A percentile compares a stretch with the other conserved stretches of the same genome.
These are phyloP conservation scores for Papilio polyxenes DNA, from an alignment of 1,140 invertebrate species.

Conservation along the genomic window DNA sequence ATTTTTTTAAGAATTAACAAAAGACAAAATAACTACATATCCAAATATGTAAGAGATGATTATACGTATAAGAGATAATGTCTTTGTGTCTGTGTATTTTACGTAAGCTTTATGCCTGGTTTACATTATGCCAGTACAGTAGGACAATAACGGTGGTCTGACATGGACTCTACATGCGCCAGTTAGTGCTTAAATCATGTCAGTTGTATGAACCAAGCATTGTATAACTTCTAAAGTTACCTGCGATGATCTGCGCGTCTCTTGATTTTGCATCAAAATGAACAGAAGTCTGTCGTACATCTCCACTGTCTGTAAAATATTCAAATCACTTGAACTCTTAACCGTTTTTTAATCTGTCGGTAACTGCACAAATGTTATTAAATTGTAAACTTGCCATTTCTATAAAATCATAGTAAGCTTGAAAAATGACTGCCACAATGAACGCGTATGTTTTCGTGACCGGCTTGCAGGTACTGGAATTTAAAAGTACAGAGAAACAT, in stretches of 20 bases:
- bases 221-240: background rate
- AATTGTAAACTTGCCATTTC: slow-evolving; percentile 39
- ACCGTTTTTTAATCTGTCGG: too few relatives aligned
- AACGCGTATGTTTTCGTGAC: slow-evolving; percentile 42
- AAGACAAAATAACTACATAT: too few relatives aligned
- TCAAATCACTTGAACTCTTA: background rate
- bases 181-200: too few relatives aligned
- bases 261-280: slow-evolving; percentile 5
- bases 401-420: slow-evolving; percentile 39
- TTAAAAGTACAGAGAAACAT: background rate
- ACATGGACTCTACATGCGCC: too few relatives aligned
- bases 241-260: background rate
- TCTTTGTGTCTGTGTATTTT: too few relatives aligned
- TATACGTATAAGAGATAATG: too few relatives aligned
- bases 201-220: too few relatives aligned
- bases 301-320: slow-evolving; percentile 20
- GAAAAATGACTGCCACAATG: slow-evolving; percentile 38
- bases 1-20: too few relatives aligned
- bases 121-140: too few relatives aligned
- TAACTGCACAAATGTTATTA: background rate
- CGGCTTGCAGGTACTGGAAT: slow-evolving; percentile 48
- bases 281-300: background rate
- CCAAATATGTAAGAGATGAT: too few relatives aligned
- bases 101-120: too few relatives aligned
- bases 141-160: too few relatives aligned